Evolutionary conservation across 2,113 vertebrate species (phyloP).

Genomic region (Rhynchomys soricoides): DNA sequence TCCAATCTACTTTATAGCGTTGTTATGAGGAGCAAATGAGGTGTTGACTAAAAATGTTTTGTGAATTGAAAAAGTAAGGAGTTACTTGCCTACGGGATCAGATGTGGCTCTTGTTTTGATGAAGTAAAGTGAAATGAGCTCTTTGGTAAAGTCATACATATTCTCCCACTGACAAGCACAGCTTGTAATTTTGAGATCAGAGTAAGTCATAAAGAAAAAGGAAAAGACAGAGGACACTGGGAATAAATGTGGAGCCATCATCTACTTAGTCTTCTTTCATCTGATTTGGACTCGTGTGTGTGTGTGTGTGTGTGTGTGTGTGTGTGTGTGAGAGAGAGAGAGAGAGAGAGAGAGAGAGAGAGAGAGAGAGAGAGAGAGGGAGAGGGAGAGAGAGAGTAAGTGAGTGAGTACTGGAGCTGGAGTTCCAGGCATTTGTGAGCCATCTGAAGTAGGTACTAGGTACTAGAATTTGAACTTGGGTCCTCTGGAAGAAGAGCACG

Average conservation of each 20-base stretch:
- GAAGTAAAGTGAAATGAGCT: conserved; percentile 25
- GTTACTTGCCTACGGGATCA: not conserved
- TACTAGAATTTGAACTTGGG: not conserved
- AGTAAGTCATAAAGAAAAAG: not conserved
- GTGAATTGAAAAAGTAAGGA: conserved; percentile 3
- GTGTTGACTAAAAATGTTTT: not conserved
- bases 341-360: not conserved
- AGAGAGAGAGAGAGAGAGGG: not conserved
- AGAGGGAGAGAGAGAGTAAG: not conserved
- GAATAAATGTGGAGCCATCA: not conserved
- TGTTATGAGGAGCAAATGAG: not conserved
- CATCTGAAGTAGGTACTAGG: not conserved
- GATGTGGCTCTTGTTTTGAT: not conserved
- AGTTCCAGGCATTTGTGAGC: not conserved
- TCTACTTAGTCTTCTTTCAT: not conserved
- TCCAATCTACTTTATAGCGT: not conserved
- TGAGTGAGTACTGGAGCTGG: not conserved
- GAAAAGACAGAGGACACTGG: not conserved
- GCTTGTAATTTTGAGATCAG: conserved; percentile 40
- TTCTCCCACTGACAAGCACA: not conserved
- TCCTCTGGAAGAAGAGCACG: not conserved
- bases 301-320: too few species aligned
- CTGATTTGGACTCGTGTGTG: not conserved
- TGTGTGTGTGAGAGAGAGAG: not conserved
- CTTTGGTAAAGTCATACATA: not conserved